Evolutionary conservation across 2,797 vertebrate genomes (phyloP), one percentile per base, ranked within the genome.

Genomic region (Lacerta bilineata): DNA sequence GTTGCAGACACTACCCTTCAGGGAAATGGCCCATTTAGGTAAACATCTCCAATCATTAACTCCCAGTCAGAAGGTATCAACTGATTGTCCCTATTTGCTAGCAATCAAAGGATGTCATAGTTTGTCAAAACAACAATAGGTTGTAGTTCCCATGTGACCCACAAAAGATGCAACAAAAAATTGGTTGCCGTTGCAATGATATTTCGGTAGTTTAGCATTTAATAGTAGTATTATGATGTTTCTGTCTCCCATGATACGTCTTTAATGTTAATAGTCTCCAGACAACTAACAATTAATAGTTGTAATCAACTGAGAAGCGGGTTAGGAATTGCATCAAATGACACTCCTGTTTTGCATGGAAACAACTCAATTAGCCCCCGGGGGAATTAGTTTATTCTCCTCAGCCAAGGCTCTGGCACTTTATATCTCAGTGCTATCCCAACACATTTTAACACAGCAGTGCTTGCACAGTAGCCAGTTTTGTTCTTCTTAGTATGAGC

Each of bases 211-310:
- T 93, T 92, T 95, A 90, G 5, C 10, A 11, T 80, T 80, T 36
- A 50, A 55, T 27, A 71, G 68, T 33, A 50, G 29, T n/a, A 55
- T 84, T 50, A 55, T 46, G 43, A 55, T 55, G 25, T 72, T 64
- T 33, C 50, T 50, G n/a, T 55, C 46, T 55, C 15, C 29, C 46
- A 29, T 29, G 76, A 78, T 50, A 27, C 8, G 41, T 46, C 76
- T 77, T 94, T 95, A 93, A 95, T 93, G 90, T 85, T 91, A 92
- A 94, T 93, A 91, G 89, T 91, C 93, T 91, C 90, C 90, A 94
- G 89, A 93, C 59, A 93, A 83, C 88, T 87, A 88, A 88, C 83
- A n/a, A 83, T 87, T 90, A 94, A 89, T 90, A 79, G 55, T 15
- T 76, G 59, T 78, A 78, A 46, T 66, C 36, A 78, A 46, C 36